Conservation (phyloP, 2,113 vertebrate species). For the Catharus minimus region DNA sequence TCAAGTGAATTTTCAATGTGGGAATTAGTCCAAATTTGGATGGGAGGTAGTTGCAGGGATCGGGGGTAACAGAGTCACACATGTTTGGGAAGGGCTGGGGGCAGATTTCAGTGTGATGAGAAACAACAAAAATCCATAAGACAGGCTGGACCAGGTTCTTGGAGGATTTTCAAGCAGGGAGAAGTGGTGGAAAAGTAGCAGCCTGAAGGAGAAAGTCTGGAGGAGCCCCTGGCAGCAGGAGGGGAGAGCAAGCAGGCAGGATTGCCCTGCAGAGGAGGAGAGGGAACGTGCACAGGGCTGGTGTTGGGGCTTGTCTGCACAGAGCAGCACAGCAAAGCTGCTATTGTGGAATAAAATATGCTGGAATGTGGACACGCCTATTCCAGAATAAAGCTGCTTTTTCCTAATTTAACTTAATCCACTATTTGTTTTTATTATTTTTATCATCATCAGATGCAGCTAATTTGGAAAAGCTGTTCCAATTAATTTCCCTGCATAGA, state of each 20-base stretch:
- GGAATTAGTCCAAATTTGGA: neutral
- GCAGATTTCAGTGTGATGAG: neutral
- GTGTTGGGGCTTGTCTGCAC: conserved; percentile 52
- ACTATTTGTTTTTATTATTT: conserved; percentile 74
- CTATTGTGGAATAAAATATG: conserved; percentile 68
- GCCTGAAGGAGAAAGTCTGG: neutral
- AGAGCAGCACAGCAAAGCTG: conserved; percentile 43
- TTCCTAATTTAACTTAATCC: conserved; percentile 72
- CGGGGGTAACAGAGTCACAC: neutral
- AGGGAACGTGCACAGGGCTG: neutral
- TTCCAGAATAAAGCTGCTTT: conserved; percentile 66
- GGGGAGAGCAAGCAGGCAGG: neutral
- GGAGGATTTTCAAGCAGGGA: neutral
- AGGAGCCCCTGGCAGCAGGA: neutral
- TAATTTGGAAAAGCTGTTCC: conserved; percentile 72
- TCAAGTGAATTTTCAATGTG: neutral
- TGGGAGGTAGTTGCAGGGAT: neutral
- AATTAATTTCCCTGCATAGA: conserved; percentile 63
- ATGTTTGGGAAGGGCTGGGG: neutral
- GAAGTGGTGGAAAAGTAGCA: neutral
- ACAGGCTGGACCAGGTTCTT: neutral
- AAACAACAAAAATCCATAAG: neutral
- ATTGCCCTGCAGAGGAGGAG: conserved; percentile 31
- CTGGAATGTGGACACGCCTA: conserved; percentile 66
- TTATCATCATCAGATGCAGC: conserved; percentile 68